Conservation (phyloP, 53 echinoderm and acorn worm species). For the Temnopleurus reevesii region DNA sequence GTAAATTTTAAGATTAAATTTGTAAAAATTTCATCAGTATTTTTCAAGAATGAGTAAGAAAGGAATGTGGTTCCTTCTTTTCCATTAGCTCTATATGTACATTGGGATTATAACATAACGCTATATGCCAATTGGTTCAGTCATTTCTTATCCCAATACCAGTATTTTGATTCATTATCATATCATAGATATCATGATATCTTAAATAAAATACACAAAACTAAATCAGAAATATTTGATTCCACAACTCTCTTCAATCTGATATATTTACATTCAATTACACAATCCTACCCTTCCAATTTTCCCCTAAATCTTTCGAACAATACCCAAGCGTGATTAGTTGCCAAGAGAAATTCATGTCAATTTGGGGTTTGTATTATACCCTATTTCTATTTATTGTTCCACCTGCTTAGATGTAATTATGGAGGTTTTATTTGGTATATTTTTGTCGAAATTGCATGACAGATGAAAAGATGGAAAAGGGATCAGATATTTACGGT, state of each 20-base stretch:
- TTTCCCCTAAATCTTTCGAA: not conserved
- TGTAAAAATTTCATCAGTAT: no score
- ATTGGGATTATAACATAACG: no score
- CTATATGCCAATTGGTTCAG: no score
- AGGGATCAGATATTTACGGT: no score
- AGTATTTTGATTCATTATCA: no score
- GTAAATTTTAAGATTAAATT: no score
- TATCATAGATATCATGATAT: not conserved
- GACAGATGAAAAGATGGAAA: not conserved
- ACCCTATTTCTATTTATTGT: not conserved
- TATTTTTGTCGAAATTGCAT: not conserved
- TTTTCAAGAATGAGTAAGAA: no score
- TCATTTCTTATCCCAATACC: no score
- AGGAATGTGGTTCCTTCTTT: no score
- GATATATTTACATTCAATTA: conserved; percentile 34
- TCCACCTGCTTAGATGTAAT: not conserved
- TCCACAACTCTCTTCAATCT: not conserved
- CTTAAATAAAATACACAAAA: no score
- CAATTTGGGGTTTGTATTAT: not conserved
- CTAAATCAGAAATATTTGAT: not conserved
- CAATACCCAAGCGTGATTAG: not conserved
- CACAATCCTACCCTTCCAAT: not conserved
- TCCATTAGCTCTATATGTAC: no score
- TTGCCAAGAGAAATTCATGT: conserved; percentile 19
- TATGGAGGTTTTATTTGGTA: not conserved